Percentiles rank a stretch among this genome's conserved stretches.
Conservation (phyloP, 2,113 vertebrate species). For the Thalassarche chlororhynchos region DNA sequence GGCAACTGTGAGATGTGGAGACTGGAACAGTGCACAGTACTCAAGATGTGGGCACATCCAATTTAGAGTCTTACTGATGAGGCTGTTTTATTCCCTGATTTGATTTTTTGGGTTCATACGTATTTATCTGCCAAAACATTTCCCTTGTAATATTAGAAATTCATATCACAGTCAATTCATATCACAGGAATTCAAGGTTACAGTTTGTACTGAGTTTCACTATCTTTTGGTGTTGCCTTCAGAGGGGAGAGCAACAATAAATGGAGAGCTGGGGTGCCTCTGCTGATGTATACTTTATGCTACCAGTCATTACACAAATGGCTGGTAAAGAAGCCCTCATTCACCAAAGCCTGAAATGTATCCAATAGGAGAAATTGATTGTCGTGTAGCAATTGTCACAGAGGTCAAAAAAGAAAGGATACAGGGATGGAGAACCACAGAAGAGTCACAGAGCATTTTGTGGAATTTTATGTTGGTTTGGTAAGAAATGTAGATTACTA, state of each 20-base stretch:
- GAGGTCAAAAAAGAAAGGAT: background rate
- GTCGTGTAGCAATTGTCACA: background rate
- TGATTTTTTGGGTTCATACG: background rate
- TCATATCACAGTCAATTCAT: background rate
- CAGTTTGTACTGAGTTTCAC: conserved; percentile 25
- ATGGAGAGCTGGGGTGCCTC: background rate
- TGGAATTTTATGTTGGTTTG: background rate
- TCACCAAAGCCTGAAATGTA: background rate
- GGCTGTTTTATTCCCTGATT: background rate
- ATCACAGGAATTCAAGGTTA: background rate
- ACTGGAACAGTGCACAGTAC: background rate
- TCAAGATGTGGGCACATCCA: background rate
- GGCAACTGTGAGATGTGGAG: background rate
- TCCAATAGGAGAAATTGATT: background rate
- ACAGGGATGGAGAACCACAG: background rate
- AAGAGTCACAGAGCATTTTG: background rate
- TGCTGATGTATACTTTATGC: background rate
- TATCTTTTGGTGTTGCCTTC: conserved; percentile 47
- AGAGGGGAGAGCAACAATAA: conserved; percentile 11
- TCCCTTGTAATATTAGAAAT: conserved; percentile 25
- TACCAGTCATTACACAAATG: conserved; percentile 31
- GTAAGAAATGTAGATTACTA: background rate
- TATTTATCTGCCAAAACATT: background rate
- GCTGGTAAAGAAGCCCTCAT: background rate
- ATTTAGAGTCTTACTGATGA: background rate